Conservation (phyloP, 1,140 invertebrate species). For the Bilobella aurantiaca region DNA sequence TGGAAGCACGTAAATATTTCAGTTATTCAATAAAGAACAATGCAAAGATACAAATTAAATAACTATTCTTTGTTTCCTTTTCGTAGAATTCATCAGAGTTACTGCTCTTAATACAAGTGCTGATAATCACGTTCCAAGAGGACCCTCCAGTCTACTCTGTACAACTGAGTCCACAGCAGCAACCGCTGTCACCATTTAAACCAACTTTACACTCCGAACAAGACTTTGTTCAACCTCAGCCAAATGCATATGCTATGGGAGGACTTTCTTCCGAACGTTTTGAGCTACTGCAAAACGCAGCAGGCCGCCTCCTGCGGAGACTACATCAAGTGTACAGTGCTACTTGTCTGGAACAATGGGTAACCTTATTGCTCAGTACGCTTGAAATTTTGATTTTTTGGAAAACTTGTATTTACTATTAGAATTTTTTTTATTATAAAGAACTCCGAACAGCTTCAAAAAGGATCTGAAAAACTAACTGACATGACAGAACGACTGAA, state of each 20-base stretch:
- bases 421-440: not conserved
- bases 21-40: not conserved
- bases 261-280: not conserved
- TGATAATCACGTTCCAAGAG: constrained; percentile 89
- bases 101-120: constrained; percentile 73
- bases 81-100: constrained; percentile 68
- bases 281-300: not conserved
- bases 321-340: not conserved
- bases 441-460: not conserved
- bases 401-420: not conserved
- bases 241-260: not conserved
- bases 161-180: constrained; percentile 18
- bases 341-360: not conserved
- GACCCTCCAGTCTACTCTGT: constrained; percentile 85
- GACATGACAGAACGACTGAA: not conserved
- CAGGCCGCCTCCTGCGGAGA: not conserved
- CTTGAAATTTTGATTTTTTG: not conserved
- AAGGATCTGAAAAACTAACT: not conserved
- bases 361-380: not conserved
- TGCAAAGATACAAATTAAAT: not conserved
- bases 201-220: not conserved
- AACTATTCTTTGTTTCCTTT: constrained; percentile 12
- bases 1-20: constrained; percentile 66
- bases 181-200: not conserved
- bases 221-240: not conserved